Evolutionary conservation across 1,140 invertebrate genomes (phyloP).

Genomic region (Notospermus geniculatus): DNA sequence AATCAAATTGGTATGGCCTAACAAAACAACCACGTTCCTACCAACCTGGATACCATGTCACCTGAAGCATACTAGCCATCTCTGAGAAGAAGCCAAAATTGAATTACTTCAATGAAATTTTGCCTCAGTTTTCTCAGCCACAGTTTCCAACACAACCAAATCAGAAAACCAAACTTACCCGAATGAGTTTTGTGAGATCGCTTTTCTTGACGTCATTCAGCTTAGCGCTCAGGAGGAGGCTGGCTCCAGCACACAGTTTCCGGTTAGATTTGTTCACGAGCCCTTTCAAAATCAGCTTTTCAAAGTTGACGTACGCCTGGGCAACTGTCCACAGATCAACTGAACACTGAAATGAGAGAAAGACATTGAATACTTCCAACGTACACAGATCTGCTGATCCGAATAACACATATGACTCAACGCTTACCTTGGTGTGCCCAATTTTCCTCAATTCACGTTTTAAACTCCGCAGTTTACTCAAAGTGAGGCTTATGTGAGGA

Average conservation of each 20-base stretch:
- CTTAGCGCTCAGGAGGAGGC: constrained; percentile 89
- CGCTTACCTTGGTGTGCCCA: constrained; percentile 72
- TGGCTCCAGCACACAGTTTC: constrained; percentile 92
- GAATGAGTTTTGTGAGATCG: constrained; percentile 78
- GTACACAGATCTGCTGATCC: background rate
- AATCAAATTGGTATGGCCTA: too few relatives aligned
- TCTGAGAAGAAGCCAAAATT: too few relatives aligned
- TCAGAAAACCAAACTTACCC: too few relatives aligned
- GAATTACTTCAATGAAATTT: too few relatives aligned
- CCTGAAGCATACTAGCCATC: too few relatives aligned
- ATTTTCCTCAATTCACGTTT: constrained; percentile 95
- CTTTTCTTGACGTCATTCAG: constrained; percentile 94
- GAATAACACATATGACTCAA: constrained; percentile 5
- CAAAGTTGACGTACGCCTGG: constrained; percentile 96
- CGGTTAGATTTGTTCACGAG: constrained; percentile 93
- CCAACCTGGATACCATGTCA: too few relatives aligned
- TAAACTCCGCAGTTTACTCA: constrained; percentile 94
- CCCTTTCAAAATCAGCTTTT: constrained; percentile 87
- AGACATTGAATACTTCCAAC: too few relatives aligned
- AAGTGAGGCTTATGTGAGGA: constrained; percentile 87
- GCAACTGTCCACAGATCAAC: constrained; percentile 89
- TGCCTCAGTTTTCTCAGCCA: too few relatives aligned
- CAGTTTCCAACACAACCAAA: too few relatives aligned
- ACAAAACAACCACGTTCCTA: too few relatives aligned
- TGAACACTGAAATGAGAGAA: constrained; percentile 60